These are phyloP conservation scores for Dipus sagitta DNA, from an alignment of 2,797 vertebrate genomes.

Conservation along the genomic window DNA sequence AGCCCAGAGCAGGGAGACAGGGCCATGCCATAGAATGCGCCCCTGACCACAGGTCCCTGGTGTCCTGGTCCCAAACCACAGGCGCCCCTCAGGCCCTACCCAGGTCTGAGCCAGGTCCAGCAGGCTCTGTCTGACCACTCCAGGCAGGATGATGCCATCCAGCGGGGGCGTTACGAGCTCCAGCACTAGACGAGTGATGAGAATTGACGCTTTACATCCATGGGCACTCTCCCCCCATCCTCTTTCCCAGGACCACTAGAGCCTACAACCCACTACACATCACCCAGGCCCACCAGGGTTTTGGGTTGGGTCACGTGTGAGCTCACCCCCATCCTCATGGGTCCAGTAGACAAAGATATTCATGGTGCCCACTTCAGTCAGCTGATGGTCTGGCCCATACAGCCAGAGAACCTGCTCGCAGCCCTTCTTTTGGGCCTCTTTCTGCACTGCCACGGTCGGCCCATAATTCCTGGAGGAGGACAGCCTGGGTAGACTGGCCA, in stretches of 20 bases:
- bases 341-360: conserved; percentile 97
- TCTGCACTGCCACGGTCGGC: conserved; percentile 93
- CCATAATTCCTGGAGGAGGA: conserved; percentile 92
- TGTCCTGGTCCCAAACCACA: background rate
- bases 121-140: conserved; percentile 93
- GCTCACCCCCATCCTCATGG: conserved; percentile 91
- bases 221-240: too few relatives aligned
- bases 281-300: fast-evolving
- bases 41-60: background rate
- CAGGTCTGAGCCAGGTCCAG: conserved; percentile 92
- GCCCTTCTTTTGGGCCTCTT: conserved; percentile 88
- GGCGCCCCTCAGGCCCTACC: conserved; percentile 85
- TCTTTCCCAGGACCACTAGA: background rate
- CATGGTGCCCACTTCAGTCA: conserved; percentile 97
- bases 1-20: background rate
- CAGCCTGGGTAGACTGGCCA: background rate
- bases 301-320: fast-evolving
- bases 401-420: conserved; percentile 97
- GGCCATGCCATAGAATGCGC: background rate
- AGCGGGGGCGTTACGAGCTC: conserved; percentile 94
- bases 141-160: conserved; percentile 94
- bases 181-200: conserved; percentile 84
- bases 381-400: conserved; percentile 91
- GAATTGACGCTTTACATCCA: background rate
- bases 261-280: background rate